Conservation (phyloP, 2,888 invertebrate genomes). For the Rugalucina vietnamica region DNA sequence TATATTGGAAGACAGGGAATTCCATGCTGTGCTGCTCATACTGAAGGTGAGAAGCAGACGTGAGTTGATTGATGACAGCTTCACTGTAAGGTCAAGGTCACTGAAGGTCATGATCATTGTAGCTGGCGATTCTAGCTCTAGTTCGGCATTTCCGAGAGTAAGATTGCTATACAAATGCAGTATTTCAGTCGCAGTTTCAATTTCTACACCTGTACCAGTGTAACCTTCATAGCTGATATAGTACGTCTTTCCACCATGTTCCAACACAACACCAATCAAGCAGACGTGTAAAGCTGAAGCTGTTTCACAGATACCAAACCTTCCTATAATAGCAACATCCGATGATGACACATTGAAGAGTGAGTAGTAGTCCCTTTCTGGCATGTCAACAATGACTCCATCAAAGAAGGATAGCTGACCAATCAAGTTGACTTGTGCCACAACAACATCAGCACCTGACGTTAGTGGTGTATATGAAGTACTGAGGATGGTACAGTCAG, state of each 20-base stretch:
- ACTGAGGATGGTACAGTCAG: slow-evolving; percentile 65
- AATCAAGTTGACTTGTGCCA: slow-evolving; percentile 62
- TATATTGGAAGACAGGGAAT: slow-evolving; percentile 24
- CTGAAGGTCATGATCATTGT: slow-evolving; percentile 46
- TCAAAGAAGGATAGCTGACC: slow-evolving; percentile 69
- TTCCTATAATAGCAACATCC: slow-evolving; percentile 33
- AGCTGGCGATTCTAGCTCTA: slow-evolving; percentile 52
- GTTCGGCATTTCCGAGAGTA: slow-evolving; percentile 38
- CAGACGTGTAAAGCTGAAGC: slow-evolving; percentile 35
- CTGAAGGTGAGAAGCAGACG: slow-evolving; percentile 54
- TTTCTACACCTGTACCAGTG: slow-evolving; percentile 29
- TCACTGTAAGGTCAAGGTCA: slow-evolving; percentile 39
- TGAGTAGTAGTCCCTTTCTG: slow-evolving; percentile 47
- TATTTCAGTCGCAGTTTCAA: slow-evolving; percentile 18
- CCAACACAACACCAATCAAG: slow-evolving; percentile 44
- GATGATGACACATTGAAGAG: slow-evolving; percentile 41
- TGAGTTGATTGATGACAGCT: slow-evolving; percentile 49
- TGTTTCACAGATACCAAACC: slow-evolving; percentile 48
- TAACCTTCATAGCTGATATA: slow-evolving; percentile 51
- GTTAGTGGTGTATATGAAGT: slow-evolving; percentile 37
- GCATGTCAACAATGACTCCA: slow-evolving; percentile 63
- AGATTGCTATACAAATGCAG: slow-evolving; percentile 43
- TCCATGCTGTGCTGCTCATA: slow-evolving; percentile 47
- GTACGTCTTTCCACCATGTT: slow-evolving; percentile 41
- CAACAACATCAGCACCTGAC: slow-evolving; percentile 35